Base-by-base conservation (phyloP, 2,888 invertebrate genomes). In the Mythimna lalbum region DNA sequence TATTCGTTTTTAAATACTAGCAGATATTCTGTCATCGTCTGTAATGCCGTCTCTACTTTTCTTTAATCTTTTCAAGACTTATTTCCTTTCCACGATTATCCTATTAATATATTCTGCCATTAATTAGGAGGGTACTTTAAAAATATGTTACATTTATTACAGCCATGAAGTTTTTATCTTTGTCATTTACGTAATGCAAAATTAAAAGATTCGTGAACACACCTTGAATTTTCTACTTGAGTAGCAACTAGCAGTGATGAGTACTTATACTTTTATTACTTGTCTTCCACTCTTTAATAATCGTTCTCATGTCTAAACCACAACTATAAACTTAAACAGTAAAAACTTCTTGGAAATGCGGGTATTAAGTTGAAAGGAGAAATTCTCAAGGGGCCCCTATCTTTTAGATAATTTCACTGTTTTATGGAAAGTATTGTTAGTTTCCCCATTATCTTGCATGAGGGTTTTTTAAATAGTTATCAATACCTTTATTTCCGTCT, bases 401-500 rank as follows among this genome's bases (percentile, higher is more conserved):
- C 83, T 83, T 86, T 83, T 88, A 87, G 85, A 80, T 77, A 87
- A 87, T 88, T 90, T 88, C 84, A 90, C 86, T 90, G 90, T 92
- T 91, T 89, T 88, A 89, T 89, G 87, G 85, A 87, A 89, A 87
- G 69, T 81, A 81, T 82, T 86, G 75, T 82, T 74, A 71, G 80
- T 86, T 87, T 87, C 81, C 36, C 80, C 81, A 85, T 83, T 85
- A 85, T 69, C 72, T 68, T 80, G 78, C 82, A 91, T 91, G 90
- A 76, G 92, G 93, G 92, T 90, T 86, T 75, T 74, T 88, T 87
- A 84, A 89, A 90, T 90, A 88, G 80, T 88, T 89, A 90, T 89
- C 88, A 83, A 87, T 86, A 79, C 66, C 73, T 78, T 82, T 84
- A 78, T 82, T 82, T 71, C 76, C 79, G 80, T 73, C 67, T 55